Conservation (phyloP, 1,140 invertebrate species). For the Dreissena polymorpha region DNA sequence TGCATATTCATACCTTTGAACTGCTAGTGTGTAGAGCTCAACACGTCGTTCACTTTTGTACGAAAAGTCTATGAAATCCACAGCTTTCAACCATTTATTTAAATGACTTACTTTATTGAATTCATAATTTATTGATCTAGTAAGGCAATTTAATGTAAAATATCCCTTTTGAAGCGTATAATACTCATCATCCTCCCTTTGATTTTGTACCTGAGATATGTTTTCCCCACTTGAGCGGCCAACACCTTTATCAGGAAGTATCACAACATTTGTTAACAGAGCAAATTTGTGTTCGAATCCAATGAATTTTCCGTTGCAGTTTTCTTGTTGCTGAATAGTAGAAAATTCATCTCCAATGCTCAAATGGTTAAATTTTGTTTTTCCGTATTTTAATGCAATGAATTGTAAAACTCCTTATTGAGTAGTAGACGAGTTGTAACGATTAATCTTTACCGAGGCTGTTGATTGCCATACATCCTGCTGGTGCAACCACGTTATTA, state of each 20-base stretch:
- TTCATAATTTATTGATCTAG: slow-evolving; percentile 14
- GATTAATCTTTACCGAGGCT: too few species aligned
- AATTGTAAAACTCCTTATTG: too few species aligned
- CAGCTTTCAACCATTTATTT: slow-evolving; percentile 54
- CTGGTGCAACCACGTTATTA: too few species aligned
- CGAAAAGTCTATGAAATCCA: slow-evolving; percentile 15
- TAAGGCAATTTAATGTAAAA: slow-evolving; percentile 63
- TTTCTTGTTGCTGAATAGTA: neutral
- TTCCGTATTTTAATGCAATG: too few species aligned
- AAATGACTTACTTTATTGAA: slow-evolving; percentile 58
- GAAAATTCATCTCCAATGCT: too few species aligned
- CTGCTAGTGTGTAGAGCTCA: slow-evolving; percentile 60
- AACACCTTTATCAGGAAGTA: slow-evolving; percentile 45
- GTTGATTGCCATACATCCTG: too few species aligned
- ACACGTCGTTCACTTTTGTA: neutral
- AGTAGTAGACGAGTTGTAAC: too few species aligned
- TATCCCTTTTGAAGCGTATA: slow-evolving; percentile 60
- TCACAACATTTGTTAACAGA: slow-evolving; percentile 53
- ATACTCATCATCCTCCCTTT: slow-evolving; percentile 70
- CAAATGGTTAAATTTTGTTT: too few species aligned
- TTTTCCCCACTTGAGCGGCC: slow-evolving; percentile 69
- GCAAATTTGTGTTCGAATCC: slow-evolving; percentile 61
- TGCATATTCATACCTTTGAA: slow-evolving; percentile 74
- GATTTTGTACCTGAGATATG: slow-evolving; percentile 69
- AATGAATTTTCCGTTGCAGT: slow-evolving; percentile 49